Evolutionary conservation across 1,140 invertebrate species (phyloP).

Genomic region (Dinoponera quadriceps): DNA sequence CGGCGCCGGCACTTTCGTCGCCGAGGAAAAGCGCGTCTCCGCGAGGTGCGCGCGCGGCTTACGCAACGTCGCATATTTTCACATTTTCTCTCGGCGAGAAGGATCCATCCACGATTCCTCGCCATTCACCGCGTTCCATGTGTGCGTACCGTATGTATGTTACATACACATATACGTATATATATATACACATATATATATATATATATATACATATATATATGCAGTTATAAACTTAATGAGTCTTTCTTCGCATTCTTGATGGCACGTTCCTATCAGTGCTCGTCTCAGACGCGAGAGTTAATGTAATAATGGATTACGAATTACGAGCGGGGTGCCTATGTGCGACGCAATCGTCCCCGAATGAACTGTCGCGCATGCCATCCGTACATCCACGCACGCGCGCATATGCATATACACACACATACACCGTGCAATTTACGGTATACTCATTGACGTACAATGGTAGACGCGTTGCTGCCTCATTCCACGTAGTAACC

Average conservation of each 20-base stretch:
- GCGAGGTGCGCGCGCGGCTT: slow-evolving; percentile 20
- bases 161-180: neutral
- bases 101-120: slow-evolving; percentile 30
- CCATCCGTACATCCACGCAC: neutral
- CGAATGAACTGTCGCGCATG: slow-evolving; percentile 19
- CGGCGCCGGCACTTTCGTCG: slow-evolving; percentile 34
- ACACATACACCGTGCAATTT: neutral
- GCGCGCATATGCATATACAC: neutral
- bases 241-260: slow-evolving; percentile 70
- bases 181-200: neutral
- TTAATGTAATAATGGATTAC: slow-evolving; percentile 18
- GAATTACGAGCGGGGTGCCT: slow-evolving; percentile 7
- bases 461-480: neutral
- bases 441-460: slow-evolving; percentile 8
- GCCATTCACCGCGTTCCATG: slow-evolving; percentile 7
- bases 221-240: slow-evolving; percentile 44
- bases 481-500: neutral
- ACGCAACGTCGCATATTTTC: slow-evolving; percentile 40
- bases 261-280: slow-evolving; percentile 80
- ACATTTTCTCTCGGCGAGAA: slow-evolving; percentile 30
- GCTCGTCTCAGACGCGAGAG: slow-evolving; percentile 71
- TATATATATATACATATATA: neutral
- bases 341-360: slow-evolving; percentile 1
- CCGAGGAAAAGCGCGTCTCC: slow-evolving; percentile 36
- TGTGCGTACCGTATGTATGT: slow-evolving; percentile 16